A percentile compares a stretch with the other conserved stretches of the same genome.
Evolutionary conservation across 2,888 invertebrate species (phyloP).

Genomic region (Synanthedon vespiformis): DNA sequence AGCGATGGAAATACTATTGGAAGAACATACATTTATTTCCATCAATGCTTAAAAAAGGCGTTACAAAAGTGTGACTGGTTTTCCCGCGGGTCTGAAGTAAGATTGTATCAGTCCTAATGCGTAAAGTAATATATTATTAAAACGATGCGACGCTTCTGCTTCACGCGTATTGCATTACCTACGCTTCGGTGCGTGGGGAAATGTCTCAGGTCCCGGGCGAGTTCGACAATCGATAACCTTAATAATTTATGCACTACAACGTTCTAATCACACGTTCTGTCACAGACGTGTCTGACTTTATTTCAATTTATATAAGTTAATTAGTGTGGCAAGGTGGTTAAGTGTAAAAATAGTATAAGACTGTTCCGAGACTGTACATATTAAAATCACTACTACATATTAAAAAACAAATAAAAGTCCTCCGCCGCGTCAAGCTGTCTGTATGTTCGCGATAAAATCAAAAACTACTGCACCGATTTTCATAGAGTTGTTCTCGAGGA

Average conservation of each 20-base stretch:
- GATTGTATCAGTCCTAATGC: conserved; percentile 37
- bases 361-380: too few species aligned
- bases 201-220: conserved; percentile 14
- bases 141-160: conserved; percentile 26
- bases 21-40: too few species aligned
- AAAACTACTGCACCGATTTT: too few species aligned
- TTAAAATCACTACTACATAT: too few species aligned
- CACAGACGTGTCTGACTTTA: conserved; percentile 3
- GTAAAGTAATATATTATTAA: conserved; percentile 42
- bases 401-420: too few species aligned
- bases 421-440: too few species aligned
- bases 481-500: too few species aligned
- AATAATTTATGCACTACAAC: conserved; percentile 46
- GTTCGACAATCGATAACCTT: conserved; percentile 36
- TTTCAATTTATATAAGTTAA: neutral
- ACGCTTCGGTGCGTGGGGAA: conserved; percentile 7
- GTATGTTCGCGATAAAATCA: too few species aligned
- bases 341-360: too few species aligned
- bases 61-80: neutral
- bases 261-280: conserved; percentile 17
- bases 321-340: too few species aligned
- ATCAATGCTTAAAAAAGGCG: too few species aligned
- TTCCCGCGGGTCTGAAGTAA: conserved; percentile 20
- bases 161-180: conserved; percentile 30
- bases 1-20: too few species aligned